Evolutionary conservation across 2,797 vertebrate genomes (phyloP).

Genomic region (Trachurus trachurus): DNA sequence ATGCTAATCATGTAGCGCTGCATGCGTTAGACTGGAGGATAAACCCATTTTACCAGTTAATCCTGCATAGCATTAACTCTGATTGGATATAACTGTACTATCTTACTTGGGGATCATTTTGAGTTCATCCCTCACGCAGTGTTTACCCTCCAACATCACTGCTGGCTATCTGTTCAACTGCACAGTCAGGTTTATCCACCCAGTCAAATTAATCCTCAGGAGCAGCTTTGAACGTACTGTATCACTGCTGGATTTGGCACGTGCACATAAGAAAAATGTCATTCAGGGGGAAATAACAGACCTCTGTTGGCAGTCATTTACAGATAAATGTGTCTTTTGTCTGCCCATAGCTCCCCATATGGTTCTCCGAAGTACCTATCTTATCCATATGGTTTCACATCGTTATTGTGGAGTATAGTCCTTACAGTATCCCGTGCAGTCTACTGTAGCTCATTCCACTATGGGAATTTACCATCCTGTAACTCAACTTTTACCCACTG

Average conservation of each 20-base stretch:
- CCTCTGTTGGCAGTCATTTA: conserved; percentile 49
- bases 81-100: conserved; percentile 53
- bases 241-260: conserved; percentile 63
- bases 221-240: conserved; percentile 59
- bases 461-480: background rate
- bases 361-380: conserved; percentile 27
- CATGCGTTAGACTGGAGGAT: conserved; percentile 48
- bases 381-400: conserved; percentile 17
- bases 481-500: background rate
- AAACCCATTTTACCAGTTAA: conserved; percentile 55
- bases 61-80: conserved; percentile 44
- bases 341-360: conserved; percentile 22
- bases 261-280: conserved; percentile 55
- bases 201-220: conserved; percentile 70
- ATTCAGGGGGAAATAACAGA: conserved; percentile 55
- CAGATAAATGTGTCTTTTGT: conserved; percentile 37
- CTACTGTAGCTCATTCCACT: background rate
- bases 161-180: conserved; percentile 61
- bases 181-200: conserved; percentile 68
- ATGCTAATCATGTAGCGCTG: conserved; percentile 53
- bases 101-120: conserved; percentile 57
- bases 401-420: background rate
- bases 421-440: background rate
- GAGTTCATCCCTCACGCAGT: conserved; percentile 55
- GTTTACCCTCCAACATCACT: conserved; percentile 64